Evolutionary conservation across 2,113 vertebrate genomes (phyloP).

Genomic region (Trogon surrucura): DNA sequence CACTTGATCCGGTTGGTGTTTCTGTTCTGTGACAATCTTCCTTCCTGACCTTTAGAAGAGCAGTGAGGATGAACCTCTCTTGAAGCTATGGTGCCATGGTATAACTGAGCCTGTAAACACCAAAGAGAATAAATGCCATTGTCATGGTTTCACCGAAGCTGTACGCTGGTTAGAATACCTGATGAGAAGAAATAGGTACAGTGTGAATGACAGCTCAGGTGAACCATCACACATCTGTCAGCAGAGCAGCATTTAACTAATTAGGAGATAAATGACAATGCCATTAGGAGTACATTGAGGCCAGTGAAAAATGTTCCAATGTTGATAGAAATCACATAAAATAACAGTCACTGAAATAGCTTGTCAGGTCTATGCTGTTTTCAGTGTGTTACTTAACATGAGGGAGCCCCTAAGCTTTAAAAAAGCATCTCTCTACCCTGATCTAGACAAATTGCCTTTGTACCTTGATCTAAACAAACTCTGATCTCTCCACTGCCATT

Average conservation of each 20-base stretch:
- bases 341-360: conserved; percentile 2
- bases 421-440: conserved; percentile 18
- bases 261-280: conserved; percentile 53
- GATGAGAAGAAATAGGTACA: neutral
- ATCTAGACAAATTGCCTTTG: conserved; percentile 62
- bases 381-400: neutral
- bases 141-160: neutral
- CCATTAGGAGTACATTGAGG: conserved; percentile 27
- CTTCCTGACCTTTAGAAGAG: neutral
- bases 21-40: neutral
- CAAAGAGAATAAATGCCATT: neutral
- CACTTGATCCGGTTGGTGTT: neutral
- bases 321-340: conserved; percentile 46
- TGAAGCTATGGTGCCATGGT: neutral
- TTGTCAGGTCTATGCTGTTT: neutral
- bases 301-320: neutral
- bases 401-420: conserved; percentile 35
- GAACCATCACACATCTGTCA: conserved; percentile 1
- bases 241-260: conserved; percentile 51
- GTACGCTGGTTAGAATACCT: neutral
- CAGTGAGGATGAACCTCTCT: neutral
- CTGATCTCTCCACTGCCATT: conserved; percentile 59
- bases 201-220: conserved; percentile 22
- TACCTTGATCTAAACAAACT: conserved; percentile 59
- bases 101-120: neutral